Base-by-base conservation (phyloP, 1,140 invertebrate species). In the Platyscapa corneri region DNA sequence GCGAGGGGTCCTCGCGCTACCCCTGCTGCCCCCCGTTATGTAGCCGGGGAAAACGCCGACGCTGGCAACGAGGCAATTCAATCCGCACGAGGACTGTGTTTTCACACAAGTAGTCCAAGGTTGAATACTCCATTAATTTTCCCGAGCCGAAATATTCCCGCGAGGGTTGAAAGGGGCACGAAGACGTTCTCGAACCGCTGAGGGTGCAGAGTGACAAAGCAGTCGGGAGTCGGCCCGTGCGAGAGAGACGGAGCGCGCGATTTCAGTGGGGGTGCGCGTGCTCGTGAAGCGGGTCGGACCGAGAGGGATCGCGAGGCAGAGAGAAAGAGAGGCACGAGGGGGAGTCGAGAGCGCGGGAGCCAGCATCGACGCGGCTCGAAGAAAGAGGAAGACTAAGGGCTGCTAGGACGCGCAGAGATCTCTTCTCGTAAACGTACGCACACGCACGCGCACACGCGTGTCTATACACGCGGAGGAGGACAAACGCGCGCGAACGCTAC, bases 91-190 rank as follows among this genome's bases (percentile, higher is more conserved):
- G n/a, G n/a, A n/a, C n/a, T n/a, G n/a, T 42, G 70, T n/a, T 74
- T 74, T 42, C 10, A 18, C 56, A 20, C 20, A 82, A 74, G 32
- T 82, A 82, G 80, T 74, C 67, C 80, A 82, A 82, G 80, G 80
- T 82, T 60, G 49, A 74, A 46, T 46, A 67, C 16, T n/a, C 32
- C 65, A 82, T 74, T 20, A 82, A 82, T 82, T 82, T 74, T 70
- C 39, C n/a, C 30, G 39, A 32, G 46, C 8, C n/a, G n/a, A 53
- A 53, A 53, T 53, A 64, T 64, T 79, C 23, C 27, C 60, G 12
- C 30, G 23, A 42, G 75, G 18, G 34, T 27, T 20, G 34, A 65
- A 56, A 14, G 23, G 76, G 76, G 37, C 16, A n/a, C 16, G 34
- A 79, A 75, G 46, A 76, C 10, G 32, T 42, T 74, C 14, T 39